Conservation (phyloP, 1,140 invertebrate species). For the Cylas formicarius region DNA sequence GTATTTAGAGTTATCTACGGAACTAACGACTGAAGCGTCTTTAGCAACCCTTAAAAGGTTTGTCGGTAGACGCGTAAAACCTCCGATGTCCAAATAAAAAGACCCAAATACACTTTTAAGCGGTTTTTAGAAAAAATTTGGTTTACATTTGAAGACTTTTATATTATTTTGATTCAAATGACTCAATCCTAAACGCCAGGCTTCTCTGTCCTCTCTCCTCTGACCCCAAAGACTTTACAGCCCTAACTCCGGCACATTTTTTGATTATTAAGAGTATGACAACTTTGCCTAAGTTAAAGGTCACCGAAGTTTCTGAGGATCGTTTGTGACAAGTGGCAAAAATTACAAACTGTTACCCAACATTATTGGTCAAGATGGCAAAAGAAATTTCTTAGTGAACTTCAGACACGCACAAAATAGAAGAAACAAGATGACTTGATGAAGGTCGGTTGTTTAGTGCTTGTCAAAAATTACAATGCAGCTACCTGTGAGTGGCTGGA, state of each 20-base stretch:
- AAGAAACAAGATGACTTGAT: constrained; percentile 13
- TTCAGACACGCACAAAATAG: constrained; percentile 20
- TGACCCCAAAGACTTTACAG: constrained; percentile 9
- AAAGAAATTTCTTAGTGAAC: constrained; percentile 33
- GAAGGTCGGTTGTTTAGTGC: constrained; percentile 6
- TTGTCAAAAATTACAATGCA: constrained; percentile 9
- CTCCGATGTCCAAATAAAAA: constrained; percentile 35
- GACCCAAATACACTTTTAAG: constrained; percentile 29
- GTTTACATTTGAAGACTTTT: constrained; percentile 18
- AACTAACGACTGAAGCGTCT: constrained; percentile 28
- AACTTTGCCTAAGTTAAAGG: constrained; percentile 5
- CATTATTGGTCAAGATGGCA: constrained; percentile 15
- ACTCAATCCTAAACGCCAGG: constrained; percentile 10
- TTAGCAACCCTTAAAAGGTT: constrained; percentile 31
- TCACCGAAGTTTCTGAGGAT: constrained; percentile 10
- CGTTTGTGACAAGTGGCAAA: constrained; percentile 9
- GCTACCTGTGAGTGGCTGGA: constrained; percentile 27
- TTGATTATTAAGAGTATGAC: constrained; percentile 10
- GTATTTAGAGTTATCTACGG: constrained; percentile 37
- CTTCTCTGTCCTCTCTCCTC: constrained; percentile 6
- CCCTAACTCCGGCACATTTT: constrained; percentile 13
- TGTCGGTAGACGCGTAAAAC: constrained; percentile 17
- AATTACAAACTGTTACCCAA: constrained; percentile 8
- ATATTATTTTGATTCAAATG: constrained; percentile 6
- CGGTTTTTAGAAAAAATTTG: constrained; percentile 3